phyloP scores from a whole-genome alignment of 2,888 invertebrate genomes.

The Bugula neritina region DNA sequence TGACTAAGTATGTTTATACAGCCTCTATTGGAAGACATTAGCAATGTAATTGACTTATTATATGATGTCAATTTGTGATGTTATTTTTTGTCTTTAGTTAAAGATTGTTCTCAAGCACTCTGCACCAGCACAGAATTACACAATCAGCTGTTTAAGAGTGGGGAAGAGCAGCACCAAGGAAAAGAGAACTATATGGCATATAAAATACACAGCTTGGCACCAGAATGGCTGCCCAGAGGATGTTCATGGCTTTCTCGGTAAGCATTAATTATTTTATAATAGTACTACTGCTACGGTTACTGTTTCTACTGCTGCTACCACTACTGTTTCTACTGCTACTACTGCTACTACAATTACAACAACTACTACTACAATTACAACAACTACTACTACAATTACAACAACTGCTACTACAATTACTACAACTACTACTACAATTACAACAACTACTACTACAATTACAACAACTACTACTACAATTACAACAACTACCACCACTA shows the following conservation, averaged over 20 bases:
- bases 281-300: conserved; percentile 28
- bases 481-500: conserved; percentile 18
- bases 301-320: conserved; percentile 29
- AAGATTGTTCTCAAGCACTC: conserved; percentile 20
- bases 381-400: conserved; percentile 29
- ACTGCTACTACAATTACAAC: conserved; percentile 26
- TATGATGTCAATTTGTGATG: too few species aligned
- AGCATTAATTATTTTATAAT: conserved; percentile 36
- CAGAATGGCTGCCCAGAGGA: conserved; percentile 64
- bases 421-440: conserved; percentile 29
- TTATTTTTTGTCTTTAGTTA: conserved; percentile 27
- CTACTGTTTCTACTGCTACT: conserved; percentile 28
- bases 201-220: conserved; percentile 73
- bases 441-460: conserved; percentile 28
- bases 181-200: conserved; percentile 65
- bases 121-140: conserved; percentile 34
- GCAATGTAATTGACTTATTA: too few species aligned
- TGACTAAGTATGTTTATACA: too few species aligned
- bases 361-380: conserved; percentile 26
- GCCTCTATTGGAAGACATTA: too few species aligned
- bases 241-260: conserved; percentile 63
- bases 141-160: conserved; percentile 52
- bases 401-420: conserved; percentile 28
- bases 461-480: conserved; percentile 11
- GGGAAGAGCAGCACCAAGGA: conserved; percentile 45